These are phyloP conservation scores for Pocillopora meandrina DNA, from an alignment of 92 coral and sea anemone genomes.

Conservation along the genomic window DNA sequence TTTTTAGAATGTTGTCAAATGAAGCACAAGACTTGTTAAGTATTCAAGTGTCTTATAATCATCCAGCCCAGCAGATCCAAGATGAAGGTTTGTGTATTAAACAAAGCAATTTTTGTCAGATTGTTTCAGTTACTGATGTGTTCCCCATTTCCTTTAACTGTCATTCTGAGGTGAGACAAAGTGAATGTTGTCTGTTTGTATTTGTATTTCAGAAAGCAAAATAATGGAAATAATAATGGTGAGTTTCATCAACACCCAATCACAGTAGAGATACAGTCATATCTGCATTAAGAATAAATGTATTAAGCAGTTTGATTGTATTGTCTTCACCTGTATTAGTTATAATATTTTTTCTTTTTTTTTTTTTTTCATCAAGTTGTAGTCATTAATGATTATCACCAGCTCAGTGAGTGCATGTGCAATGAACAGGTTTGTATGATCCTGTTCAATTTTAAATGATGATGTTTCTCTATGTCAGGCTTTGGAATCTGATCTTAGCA, in stretches of 20 bases:
- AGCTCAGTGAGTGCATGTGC: too few species aligned
- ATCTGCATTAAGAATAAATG: too few species aligned
- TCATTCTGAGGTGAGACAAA: not conserved
- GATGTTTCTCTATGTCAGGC: slow-evolving; percentile 42
- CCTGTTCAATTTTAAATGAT: too few species aligned
- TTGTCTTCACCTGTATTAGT: not conserved
- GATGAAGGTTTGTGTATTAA: slow-evolving; percentile 35
- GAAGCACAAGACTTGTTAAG: slow-evolving; percentile 39
- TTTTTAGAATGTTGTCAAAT: slow-evolving; percentile 26
- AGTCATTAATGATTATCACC: not conserved
- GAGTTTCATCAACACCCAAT: not conserved
- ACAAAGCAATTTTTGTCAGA: not conserved
- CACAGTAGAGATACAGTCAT: too few species aligned
- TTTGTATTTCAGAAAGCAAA: slow-evolving; percentile 41
- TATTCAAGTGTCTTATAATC: not conserved
- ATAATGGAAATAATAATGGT: slow-evolving; percentile 33
- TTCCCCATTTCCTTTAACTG: too few species aligned
- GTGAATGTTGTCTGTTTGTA: not conserved
- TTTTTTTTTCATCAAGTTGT: not conserved
- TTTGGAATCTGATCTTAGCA: slow-evolving; percentile 77
- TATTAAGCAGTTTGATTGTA: too few species aligned
- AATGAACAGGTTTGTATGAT: too few species aligned
- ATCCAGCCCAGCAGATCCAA: slow-evolving; percentile 51
- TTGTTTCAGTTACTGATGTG: not conserved
- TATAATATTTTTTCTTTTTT: not conserved